phyloP scores from a whole-genome alignment of 2,797 vertebrate genomes.

The Bucorvus abyssinicus region DNA sequence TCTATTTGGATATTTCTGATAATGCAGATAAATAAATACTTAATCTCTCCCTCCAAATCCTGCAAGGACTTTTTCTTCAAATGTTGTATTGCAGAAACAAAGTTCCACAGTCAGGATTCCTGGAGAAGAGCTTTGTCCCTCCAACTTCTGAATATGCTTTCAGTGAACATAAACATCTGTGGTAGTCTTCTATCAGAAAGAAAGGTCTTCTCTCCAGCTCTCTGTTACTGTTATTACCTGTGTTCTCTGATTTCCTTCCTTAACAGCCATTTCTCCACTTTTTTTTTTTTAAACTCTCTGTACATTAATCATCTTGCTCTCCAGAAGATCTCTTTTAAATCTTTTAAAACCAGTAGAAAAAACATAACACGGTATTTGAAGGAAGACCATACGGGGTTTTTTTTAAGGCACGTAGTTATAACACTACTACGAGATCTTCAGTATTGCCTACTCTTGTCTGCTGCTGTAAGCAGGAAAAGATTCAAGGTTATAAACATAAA shows the following conservation, averaged over 20 bases:
- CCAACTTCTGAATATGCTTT: neutral
- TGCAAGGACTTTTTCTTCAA: neutral
- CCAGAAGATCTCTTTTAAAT: neutral
- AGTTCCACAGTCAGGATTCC: neutral
- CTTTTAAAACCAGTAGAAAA: neutral
- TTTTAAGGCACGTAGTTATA: neutral
- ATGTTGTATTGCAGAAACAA: neutral
- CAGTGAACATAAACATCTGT: neutral
- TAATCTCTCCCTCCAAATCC: neutral
- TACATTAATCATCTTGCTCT: neutral
- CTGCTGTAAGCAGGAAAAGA: neutral
- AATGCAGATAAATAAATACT: neutral
- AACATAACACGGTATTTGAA: neutral
- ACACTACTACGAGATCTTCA: neutral
- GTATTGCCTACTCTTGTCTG: neutral
- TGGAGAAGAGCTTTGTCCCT: neutral
- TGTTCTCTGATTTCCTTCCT: constrained; percentile 8
- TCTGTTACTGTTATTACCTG: neutral
- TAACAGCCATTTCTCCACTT: neutral
- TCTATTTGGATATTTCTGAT: neutral
- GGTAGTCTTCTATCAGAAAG: neutral
- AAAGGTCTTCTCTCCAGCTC: neutral
- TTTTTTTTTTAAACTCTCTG: neutral
- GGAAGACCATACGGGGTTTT: neutral
- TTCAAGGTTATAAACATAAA: neutral